Percentiles rank a stretch among this genome's conserved stretches.
Conservation (phyloP, 2,888 invertebrate species). For the Psylliodes chrysocephalus region DNA sequence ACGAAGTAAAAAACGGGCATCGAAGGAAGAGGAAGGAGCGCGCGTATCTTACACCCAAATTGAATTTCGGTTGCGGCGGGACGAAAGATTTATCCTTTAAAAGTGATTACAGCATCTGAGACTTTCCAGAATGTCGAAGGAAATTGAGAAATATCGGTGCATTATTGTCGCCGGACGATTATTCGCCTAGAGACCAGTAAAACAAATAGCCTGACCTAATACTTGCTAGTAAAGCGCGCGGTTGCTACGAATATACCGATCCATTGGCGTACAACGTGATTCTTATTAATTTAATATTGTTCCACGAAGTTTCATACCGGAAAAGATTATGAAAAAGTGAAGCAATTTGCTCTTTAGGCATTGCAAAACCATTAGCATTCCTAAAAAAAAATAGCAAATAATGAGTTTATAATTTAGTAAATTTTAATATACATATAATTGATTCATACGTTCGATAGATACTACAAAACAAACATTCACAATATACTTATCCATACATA, state of each 20-base stretch:
- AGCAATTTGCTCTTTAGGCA: too few relatives aligned
- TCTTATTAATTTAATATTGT: too few relatives aligned
- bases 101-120: constrained; percentile 48
- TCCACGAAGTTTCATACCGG: too few relatives aligned
- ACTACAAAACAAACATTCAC: too few relatives aligned
- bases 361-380: too few relatives aligned
- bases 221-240: background rate
- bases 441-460: too few relatives aligned
- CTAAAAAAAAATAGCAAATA: too few relatives aligned
- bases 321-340: too few relatives aligned
- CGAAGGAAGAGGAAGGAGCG: constrained; percentile 8
- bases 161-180: constrained; percentile 50
- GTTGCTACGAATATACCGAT: constrained; percentile 13
- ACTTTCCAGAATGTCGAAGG: constrained; percentile 43
- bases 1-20: background rate
- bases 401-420: too few relatives aligned
- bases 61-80: constrained; percentile 46
- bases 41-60: constrained; percentile 39
- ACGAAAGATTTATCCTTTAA: constrained; percentile 49
- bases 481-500: too few relatives aligned
- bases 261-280: constrained; percentile 10
- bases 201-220: constrained; percentile 42
- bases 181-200: constrained; percentile 35
- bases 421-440: too few relatives aligned
- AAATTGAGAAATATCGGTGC: constrained; percentile 51